Base-by-base conservation (phyloP, 2,888 invertebrate genomes). In the Ornithoptera priamus region DNA sequence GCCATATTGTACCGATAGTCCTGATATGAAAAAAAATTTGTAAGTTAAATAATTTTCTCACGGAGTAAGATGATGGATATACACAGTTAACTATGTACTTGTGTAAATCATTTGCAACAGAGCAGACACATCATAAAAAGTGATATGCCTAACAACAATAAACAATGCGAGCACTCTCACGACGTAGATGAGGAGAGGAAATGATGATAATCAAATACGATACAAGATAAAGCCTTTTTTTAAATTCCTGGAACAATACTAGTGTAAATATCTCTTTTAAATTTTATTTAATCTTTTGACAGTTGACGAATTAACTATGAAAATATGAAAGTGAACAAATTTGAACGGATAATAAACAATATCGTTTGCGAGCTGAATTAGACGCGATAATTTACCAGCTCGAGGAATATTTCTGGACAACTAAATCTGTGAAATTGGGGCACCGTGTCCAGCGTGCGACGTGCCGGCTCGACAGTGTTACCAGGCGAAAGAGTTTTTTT, bases 351-450 rank as follows among this genome's bases (percentile, higher is more conserved):
- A 65, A 68, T 72, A 68, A 72, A 71, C 64, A 69, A 68, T 68
- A 53, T 69, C 46, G 46, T 12, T 59, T 18, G 24, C 17, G 46
- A 58, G 69, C 69, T 22, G 72, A 74, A 77, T 78, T 74, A 79
- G 74, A 73, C 77, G 72, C 74, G 75, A 75, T 76, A 78, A 79
- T 78, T 79, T 76, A 73, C 75, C 76, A 80, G 79, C 71, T 70
- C 66, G 67, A 66, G 53, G 64, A 73, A 72, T 82, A 85, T 85
- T 84, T 80, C 77, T 79, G 81, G 81, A 78, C 69, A 76, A 73
- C 77, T 85, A 84, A 84, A 85, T 85, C 80, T 82, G 68, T 70
- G 75, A 79, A 87, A 86, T 81, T 81, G 77, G 84, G 84, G 73
- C 85, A 67, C 77, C 63, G 76, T 72, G 71, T 74, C 75, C 70